Evolutionary conservation across 2,797 vertebrate genomes (phyloP).

Genomic region (Hypotaenidia okinawae): DNA sequence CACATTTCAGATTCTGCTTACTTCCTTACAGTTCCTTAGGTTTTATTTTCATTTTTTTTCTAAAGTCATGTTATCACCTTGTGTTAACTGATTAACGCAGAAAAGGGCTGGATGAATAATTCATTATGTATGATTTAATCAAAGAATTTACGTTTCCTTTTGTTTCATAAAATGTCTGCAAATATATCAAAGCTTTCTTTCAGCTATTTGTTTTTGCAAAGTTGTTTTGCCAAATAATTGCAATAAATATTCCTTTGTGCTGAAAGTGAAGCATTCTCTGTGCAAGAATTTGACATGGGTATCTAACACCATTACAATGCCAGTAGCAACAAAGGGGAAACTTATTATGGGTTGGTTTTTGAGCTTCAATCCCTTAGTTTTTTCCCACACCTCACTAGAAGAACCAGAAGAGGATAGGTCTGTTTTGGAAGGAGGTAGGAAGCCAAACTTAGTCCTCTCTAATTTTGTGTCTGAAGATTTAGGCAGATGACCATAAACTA

Average conservation of each 20-base stretch:
- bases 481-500: background rate
- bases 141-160: slow-evolving; percentile 57
- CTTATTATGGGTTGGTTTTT: background rate
- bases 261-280: background rate
- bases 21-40: slow-evolving; percentile 1
- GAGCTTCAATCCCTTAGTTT: background rate
- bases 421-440: background rate
- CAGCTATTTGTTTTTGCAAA: slow-evolving; percentile 53
- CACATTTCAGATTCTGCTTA: slow-evolving; percentile 33
- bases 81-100: slow-evolving; percentile 55
- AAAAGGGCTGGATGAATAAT: slow-evolving; percentile 61
- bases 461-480: background rate
- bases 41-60: slow-evolving; percentile 42
- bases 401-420: background rate
- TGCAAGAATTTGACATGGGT: background rate
- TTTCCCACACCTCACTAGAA: background rate
- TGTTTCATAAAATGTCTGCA: slow-evolving; percentile 59
- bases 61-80: slow-evolving; percentile 48
- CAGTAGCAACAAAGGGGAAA: background rate
- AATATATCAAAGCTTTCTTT: slow-evolving; percentile 61
- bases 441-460: background rate
- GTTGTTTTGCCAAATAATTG: slow-evolving; percentile 54
- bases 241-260: slow-evolving; percentile 40
- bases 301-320: background rate
- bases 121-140: slow-evolving; percentile 52